Percentiles rank a stretch among this genome's conserved stretches.
phyloP scores from a whole-genome alignment of 1,140 invertebrate genomes.

The Periplaneta americana region DNA sequence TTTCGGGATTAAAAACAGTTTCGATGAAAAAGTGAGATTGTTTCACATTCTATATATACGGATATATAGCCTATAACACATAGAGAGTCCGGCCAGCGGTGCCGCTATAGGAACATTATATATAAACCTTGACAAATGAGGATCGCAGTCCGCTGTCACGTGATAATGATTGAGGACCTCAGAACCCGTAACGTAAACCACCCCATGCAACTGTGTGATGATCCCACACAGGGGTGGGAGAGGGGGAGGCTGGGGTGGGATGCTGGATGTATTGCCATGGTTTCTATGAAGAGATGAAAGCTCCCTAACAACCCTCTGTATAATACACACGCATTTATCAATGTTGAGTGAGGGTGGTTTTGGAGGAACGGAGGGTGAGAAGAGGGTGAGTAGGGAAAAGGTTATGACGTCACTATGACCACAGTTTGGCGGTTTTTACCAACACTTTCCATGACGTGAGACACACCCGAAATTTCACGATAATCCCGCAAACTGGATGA shows the following conservation, averaged over 20 bases:
- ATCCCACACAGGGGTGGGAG: neutral
- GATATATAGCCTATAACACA: neutral
- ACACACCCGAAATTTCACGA: neutral
- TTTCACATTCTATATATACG: neutral
- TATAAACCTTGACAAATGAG: slow-evolving; percentile 19
- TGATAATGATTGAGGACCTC: slow-evolving; percentile 19
- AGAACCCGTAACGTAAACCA: neutral
- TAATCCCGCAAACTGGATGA: neutral
- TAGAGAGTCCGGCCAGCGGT: neutral
- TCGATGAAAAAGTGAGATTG: slow-evolving; percentile 15
- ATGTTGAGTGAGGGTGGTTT: slow-evolving; percentile 40
- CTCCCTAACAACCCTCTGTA: neutral
- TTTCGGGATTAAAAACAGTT: slow-evolving; percentile 16
- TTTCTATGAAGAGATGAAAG: slow-evolving; percentile 19
- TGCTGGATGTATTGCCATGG: neutral
- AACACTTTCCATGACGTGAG: neutral
- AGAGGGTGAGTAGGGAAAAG: neutral
- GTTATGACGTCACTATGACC: slow-evolving; percentile 3
- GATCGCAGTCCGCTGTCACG: slow-evolving; percentile 14
- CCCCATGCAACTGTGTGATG: neutral
- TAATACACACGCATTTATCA: slow-evolving; percentile 28
- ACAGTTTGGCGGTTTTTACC: slow-evolving; percentile 6
- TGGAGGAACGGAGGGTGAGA: too few species aligned
- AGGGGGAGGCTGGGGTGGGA: neutral
- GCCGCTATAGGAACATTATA: slow-evolving; percentile 1